Evolutionary conservation across 2,797 vertebrate species (phyloP).

Genomic region (Crypturellus tataupa): DNA sequence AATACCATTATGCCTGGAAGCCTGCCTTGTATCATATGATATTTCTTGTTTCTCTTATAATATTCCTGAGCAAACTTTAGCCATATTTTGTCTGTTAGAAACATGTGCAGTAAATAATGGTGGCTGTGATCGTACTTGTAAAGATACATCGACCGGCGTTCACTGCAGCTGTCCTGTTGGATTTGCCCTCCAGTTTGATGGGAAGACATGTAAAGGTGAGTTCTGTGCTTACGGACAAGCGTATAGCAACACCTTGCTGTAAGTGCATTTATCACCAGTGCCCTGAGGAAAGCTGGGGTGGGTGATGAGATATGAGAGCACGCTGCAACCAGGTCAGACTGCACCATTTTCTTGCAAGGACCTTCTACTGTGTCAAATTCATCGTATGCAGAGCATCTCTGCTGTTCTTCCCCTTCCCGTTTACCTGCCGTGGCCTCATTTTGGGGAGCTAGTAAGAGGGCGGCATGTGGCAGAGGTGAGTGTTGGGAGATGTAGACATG

Average conservation of each 20-base stretch:
- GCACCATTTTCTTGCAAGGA: background rate
- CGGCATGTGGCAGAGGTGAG: background rate
- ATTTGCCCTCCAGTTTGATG: slow-evolving; percentile 94
- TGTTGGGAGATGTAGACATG: background rate
- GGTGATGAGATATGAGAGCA: background rate
- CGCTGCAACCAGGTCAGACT: fast-evolving
- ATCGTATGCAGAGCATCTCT: background rate
- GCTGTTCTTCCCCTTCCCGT: background rate
- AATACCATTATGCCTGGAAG: background rate
- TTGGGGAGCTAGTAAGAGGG: background rate
- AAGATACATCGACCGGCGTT: slow-evolving; percentile 98
- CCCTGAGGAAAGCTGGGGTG: background rate
- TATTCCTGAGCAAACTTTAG: slow-evolving; percentile 22
- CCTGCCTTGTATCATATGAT: background rate
- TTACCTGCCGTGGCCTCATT: background rate
- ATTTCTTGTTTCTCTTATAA: background rate
- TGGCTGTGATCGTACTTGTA: slow-evolving; percentile 97
- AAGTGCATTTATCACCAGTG: background rate
- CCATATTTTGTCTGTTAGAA: slow-evolving; percentile 83
- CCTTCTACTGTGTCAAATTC: background rate
- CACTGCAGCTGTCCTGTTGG: slow-evolving; percentile 96
- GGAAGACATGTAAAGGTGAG: slow-evolving; percentile 97
- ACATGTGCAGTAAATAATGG: slow-evolving; percentile 97
- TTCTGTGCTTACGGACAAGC: fast-evolving
- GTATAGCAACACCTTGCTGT: background rate